Evolutionary conservation across 2,113 vertebrate species (phyloP).

Genomic region (Laticauda colubrina): DNA sequence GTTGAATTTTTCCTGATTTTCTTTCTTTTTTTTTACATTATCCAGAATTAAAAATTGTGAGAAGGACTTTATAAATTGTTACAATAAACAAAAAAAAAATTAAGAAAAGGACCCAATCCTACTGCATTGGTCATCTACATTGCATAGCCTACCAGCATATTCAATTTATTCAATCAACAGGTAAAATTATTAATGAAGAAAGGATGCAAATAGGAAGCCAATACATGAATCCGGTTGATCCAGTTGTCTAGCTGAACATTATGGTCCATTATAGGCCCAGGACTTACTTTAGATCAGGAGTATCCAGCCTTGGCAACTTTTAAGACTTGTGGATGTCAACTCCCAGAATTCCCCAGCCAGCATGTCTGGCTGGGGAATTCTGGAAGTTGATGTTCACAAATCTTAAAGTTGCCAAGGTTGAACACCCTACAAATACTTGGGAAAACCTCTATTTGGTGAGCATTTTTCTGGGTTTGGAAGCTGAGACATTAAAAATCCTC

Average conservation of each 20-base stretch:
- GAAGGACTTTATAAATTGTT: too few relatives aligned
- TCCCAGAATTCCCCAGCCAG: too few relatives aligned
- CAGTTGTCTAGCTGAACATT: neutral
- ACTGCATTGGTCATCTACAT: neutral
- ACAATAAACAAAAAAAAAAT: too few relatives aligned
- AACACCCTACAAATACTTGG: neutral
- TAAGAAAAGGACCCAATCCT: neutral
- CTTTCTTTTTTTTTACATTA: neutral
- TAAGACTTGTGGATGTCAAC: too few relatives aligned
- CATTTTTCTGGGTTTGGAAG: neutral
- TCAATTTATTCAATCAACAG: neutral
- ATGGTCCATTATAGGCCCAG: neutral
- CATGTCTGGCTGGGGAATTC: too few relatives aligned
- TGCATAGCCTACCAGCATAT: neutral
- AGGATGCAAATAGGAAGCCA: too few relatives aligned
- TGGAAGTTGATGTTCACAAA: too few relatives aligned
- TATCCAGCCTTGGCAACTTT: too few relatives aligned
- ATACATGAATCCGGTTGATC: neutral
- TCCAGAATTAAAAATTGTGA: neutral
- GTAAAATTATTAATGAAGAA: neutral
- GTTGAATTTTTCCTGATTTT: neutral
- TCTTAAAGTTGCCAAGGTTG: too few relatives aligned
- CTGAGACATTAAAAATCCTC: neutral
- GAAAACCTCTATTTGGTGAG: neutral
- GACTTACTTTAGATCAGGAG: neutral